Evolutionary conservation across 2,797 vertebrate genomes (phyloP).

Genomic region (Parauchenoglanis punctatus): DNA sequence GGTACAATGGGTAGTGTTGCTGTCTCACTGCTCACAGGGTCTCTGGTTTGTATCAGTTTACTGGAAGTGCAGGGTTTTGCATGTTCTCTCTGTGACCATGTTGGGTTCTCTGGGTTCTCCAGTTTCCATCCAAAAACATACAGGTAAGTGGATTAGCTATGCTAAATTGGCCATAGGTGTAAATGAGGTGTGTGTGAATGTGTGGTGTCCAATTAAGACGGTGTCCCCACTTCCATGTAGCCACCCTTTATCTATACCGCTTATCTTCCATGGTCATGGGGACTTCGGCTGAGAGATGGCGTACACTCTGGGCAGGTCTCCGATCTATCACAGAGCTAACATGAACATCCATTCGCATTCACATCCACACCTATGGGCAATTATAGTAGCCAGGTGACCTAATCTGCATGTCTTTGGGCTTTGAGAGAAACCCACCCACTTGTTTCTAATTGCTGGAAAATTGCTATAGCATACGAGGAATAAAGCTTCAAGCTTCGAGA

Average conservation of each 20-base stretch:
- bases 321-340: no score
- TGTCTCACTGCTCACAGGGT: not conserved
- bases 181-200: not conserved
- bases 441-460: not conserved
- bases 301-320: no score
- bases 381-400: no score
- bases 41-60: not conserved
- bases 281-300: no score
- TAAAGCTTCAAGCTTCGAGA: not conserved
- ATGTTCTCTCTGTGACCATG: not conserved
- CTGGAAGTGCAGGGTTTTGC: not conserved
- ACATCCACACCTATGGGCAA: no score
- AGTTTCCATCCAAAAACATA: no score
- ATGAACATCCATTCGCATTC: no score
- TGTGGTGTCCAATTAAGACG: not conserved
- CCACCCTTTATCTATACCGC: no score
- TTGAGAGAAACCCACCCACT: no score
- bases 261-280: no score
- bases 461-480: not conserved
- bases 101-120: not conserved
- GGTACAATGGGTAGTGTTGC: not conserved
- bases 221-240: not conserved
- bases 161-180: not conserved
- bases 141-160: not conserved
- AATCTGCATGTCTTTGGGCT: no score